Conservation (phyloP, 2,888 invertebrate species). For the Sphaeridia pumilis region DNA sequence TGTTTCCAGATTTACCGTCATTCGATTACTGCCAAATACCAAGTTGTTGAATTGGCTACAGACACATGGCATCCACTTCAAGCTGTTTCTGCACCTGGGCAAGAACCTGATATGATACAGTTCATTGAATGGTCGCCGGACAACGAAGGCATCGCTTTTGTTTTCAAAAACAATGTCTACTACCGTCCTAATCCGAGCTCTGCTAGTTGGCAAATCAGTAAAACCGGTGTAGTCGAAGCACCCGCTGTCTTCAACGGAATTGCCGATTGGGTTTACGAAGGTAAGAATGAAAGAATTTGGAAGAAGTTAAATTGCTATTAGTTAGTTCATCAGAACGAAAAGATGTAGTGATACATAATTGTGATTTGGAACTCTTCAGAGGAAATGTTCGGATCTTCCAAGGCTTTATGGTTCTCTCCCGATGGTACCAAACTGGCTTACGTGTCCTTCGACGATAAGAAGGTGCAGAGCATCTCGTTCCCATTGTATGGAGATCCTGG, state of each 20-base stretch:
- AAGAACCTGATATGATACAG: constrained; percentile 47
- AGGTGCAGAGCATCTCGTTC: constrained; percentile 60
- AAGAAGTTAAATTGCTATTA: too few species aligned
- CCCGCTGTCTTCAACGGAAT: constrained; percentile 60
- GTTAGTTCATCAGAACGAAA: too few species aligned
- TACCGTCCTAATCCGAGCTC: constrained; percentile 50
- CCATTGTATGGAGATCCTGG: constrained; percentile 71
- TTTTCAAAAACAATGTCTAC: constrained; percentile 62
- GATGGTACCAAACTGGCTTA: constrained; percentile 67
- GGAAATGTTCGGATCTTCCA: constrained; percentile 73
- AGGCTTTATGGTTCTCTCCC: constrained; percentile 81
- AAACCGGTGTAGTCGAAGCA: constrained; percentile 53
- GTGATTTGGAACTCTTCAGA: too few species aligned
- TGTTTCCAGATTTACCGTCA: constrained; percentile 60
- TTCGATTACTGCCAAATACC: constrained; percentile 63
- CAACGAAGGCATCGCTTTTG: constrained; percentile 59
- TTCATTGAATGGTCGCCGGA: constrained; percentile 65
- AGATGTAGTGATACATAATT: too few species aligned
- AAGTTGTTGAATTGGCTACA: constrained; percentile 54
- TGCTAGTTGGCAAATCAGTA: constrained; percentile 26
- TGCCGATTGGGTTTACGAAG: constrained; percentile 93
- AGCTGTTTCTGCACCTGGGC: too few species aligned
- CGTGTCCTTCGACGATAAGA: constrained; percentile 64
- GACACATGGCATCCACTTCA: too few species aligned
- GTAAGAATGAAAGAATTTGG: too few species aligned